These are phyloP conservation scores for Phycodurus eques DNA, from an alignment of 2,113 vertebrate genomes.

Conservation along the genomic window DNA sequence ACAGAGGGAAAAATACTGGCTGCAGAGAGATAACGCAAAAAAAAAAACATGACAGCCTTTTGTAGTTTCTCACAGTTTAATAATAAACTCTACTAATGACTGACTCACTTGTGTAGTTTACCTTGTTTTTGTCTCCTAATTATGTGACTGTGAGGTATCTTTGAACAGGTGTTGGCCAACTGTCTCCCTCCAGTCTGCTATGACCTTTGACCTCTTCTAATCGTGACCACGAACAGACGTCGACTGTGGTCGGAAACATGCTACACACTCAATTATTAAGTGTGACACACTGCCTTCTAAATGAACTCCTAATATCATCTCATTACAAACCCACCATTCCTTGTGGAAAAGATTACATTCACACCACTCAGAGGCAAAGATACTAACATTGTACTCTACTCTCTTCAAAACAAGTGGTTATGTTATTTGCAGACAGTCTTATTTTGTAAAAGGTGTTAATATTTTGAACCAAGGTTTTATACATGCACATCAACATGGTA, in stretches of 20 bases:
- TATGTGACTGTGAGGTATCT: constrained; percentile 15
- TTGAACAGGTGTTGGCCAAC: constrained; percentile 56
- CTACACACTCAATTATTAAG: background rate
- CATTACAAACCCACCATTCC: background rate
- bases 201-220: constrained; percentile 40
- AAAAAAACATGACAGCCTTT: constrained; percentile 30
- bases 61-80: constrained; percentile 38
- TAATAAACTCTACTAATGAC: constrained; percentile 26
- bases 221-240: constrained; percentile 12
- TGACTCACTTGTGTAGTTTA: constrained; percentile 5
- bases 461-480: too few relatives aligned
- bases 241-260: background rate
- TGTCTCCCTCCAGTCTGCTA: constrained; percentile 27
- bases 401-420: background rate
- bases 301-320: constrained; percentile 2
- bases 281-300: background rate
- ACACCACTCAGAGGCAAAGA: background rate
- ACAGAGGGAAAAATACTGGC: constrained; percentile 30
- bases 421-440: background rate
- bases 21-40: constrained; percentile 21
- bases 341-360: background rate
- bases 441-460: background rate
- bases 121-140: constrained; percentile 13
- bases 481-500: too few relatives aligned
- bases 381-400: background rate